These are phyloP conservation scores for Hydroisotoma schaefferi DNA, from an alignment of 2,888 invertebrate species.

Conservation along the genomic window DNA sequence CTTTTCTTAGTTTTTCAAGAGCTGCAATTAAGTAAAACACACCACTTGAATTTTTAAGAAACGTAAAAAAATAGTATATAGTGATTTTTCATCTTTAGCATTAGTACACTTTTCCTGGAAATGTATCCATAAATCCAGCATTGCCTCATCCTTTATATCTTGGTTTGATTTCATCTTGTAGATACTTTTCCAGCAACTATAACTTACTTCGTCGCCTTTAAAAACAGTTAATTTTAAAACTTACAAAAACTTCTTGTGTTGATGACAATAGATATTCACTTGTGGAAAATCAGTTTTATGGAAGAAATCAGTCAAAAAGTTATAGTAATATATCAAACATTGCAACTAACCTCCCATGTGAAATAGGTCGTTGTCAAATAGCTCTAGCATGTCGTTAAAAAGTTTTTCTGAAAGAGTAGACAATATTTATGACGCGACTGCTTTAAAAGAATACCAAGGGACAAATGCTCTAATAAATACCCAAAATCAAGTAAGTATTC, in stretches of 20 bases:
- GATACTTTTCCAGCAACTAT: slow-evolving; percentile 43
- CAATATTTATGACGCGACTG: too few species aligned
- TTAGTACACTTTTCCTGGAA: slow-evolving; percentile 46
- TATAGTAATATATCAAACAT: too few species aligned
- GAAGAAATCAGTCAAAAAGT: too few species aligned
- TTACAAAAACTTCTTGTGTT: too few species aligned
- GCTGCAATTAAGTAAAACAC: slow-evolving; percentile 52
- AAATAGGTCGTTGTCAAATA: slow-evolving; percentile 55
- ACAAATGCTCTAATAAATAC: slow-evolving; percentile 63
- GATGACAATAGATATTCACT: too few species aligned
- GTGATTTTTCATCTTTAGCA: slow-evolving; percentile 52
- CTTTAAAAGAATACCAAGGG: too few species aligned
- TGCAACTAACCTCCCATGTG: slow-evolving; percentile 49
- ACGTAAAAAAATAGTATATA: not conserved
- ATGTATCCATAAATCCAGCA: slow-evolving; percentile 51
- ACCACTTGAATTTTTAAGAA: not conserved
- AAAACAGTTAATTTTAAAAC: too few species aligned
- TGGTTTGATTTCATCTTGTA: not conserved
- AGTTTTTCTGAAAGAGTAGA: slow-evolving; percentile 59
- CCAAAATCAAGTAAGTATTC: slow-evolving; percentile 40
- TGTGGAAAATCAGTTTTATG: too few species aligned
- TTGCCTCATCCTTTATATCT: not conserved
- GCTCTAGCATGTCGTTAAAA: slow-evolving; percentile 69
- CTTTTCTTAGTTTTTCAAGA: slow-evolving; percentile 60
- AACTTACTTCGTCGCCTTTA: slow-evolving; percentile 64